phyloP scores from a whole-genome alignment of 2,888 invertebrate species.

The Galerucella pusilla region DNA sequence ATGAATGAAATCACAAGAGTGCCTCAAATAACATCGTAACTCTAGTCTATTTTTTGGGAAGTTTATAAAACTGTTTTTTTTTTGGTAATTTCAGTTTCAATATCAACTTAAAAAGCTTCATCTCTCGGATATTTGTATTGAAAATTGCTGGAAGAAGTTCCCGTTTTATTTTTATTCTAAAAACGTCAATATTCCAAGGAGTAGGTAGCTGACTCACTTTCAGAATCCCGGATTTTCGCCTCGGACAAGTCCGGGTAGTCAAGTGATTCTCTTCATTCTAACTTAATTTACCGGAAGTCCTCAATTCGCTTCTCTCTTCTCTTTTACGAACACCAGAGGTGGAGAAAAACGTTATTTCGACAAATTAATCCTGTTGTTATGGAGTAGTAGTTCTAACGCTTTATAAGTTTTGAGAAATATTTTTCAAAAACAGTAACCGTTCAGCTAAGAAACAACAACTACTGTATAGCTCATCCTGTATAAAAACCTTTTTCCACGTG shows the following conservation, averaged over 20 bases:
- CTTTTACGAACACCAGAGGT: conserved; percentile 30
- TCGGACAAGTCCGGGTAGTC: conserved; percentile 45
- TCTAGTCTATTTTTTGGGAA: too few relatives aligned
- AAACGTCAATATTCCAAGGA: conserved; percentile 39
- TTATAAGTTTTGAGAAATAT: too few relatives aligned
- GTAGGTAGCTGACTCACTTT: conserved; percentile 46
- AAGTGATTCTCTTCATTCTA: conserved; percentile 49
- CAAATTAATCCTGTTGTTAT: too few relatives aligned
- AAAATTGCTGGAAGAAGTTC: conserved; percentile 16
- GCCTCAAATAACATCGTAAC: too few relatives aligned
- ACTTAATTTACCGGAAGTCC: conserved; percentile 49
- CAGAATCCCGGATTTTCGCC: conserved; percentile 44
- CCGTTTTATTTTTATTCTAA: conserved; percentile 25
- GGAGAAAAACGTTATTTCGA: background rate
- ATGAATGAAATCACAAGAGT: too few relatives aligned
- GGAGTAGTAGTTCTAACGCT: too few relatives aligned
- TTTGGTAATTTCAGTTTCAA: background rate
- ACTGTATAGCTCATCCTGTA: too few relatives aligned
- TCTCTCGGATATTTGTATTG: background rate
- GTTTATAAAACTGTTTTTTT: background rate
- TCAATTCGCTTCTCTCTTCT: conserved; percentile 45
- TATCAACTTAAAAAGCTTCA: background rate
- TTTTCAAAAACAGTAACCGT: too few relatives aligned
- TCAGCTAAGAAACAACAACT: too few relatives aligned
- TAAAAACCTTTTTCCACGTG: too few relatives aligned